Evolutionary conservation across 2,888 invertebrate species (phyloP).

Genomic region (Zele albiditarsus): DNA sequence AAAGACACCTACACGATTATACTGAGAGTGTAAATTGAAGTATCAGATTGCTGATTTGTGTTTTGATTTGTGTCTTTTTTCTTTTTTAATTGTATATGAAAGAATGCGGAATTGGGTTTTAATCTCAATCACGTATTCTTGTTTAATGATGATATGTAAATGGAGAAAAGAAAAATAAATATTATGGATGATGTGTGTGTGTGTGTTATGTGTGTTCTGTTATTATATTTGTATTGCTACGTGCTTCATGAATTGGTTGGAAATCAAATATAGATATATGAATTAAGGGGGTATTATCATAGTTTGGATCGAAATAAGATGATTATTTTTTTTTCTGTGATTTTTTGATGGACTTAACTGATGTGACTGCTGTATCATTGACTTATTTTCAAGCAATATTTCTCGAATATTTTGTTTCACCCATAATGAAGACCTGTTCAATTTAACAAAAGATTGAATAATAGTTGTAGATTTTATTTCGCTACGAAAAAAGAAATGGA

Average conservation of each 20-base stretch:
- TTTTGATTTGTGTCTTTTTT: background rate
- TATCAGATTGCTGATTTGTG: background rate
- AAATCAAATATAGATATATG: background rate
- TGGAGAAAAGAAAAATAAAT: background rate
- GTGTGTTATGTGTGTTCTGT: background rate
- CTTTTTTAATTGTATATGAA: background rate
- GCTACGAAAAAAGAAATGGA: too few relatives aligned
- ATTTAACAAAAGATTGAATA: too few relatives aligned
- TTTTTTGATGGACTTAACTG: too few relatives aligned
- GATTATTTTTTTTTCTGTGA: too few relatives aligned
- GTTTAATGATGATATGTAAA: background rate
- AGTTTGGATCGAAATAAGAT: too few relatives aligned
- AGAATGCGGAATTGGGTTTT: background rate
- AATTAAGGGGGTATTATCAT: too few relatives aligned
- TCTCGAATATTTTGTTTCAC: too few relatives aligned
- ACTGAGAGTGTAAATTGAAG: slow-evolving; percentile 2
- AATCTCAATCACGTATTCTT: background rate
- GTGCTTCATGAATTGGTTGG: background rate
- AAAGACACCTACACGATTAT: background rate
- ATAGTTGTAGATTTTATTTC: too few relatives aligned
- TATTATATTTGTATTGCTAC: background rate
- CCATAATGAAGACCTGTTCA: too few relatives aligned
- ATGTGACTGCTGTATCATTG: too few relatives aligned
- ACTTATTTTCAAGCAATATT: too few relatives aligned
- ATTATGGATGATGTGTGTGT: background rate